These are phyloP conservation scores for Dermatemys mawii DNA, from an alignment of 2,113 vertebrate species.

Conservation along the genomic window DNA sequence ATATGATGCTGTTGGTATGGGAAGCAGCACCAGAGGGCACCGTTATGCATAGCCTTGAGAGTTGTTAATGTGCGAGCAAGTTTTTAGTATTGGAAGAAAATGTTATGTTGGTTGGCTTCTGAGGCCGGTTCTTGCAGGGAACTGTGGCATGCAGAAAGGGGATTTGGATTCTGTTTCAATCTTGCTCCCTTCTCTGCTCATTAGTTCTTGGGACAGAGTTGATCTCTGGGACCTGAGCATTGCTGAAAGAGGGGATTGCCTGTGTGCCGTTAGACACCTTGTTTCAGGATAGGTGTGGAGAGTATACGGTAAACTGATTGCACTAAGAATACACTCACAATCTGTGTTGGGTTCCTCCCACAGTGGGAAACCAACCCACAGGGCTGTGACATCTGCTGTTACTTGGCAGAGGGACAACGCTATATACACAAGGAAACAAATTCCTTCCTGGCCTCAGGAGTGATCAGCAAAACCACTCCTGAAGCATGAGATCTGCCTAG, in stretches of 20 bases:
- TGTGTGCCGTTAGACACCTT: neutral
- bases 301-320: neutral
- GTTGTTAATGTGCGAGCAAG: neutral
- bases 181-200: neutral
- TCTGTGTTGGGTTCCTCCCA: neutral
- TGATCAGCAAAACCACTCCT: neutral
- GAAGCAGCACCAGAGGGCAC: neutral
- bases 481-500: neutral
- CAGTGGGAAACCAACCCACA: neutral
- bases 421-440: neutral
- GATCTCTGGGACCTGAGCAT: neutral
- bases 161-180: neutral
- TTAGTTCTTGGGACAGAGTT: neutral
- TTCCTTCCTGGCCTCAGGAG: neutral
- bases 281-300: neutral
- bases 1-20: neutral
- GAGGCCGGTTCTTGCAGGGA: neutral
- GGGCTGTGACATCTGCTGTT: neutral
- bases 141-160: neutral
- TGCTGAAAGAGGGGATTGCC: neutral
- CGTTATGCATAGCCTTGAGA: neutral
- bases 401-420: neutral
- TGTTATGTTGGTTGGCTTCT: neutral
- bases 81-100: neutral
- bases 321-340: neutral